phyloP scores from a whole-genome alignment of 1,140 invertebrate species.

The Ephestia elutella region DNA sequence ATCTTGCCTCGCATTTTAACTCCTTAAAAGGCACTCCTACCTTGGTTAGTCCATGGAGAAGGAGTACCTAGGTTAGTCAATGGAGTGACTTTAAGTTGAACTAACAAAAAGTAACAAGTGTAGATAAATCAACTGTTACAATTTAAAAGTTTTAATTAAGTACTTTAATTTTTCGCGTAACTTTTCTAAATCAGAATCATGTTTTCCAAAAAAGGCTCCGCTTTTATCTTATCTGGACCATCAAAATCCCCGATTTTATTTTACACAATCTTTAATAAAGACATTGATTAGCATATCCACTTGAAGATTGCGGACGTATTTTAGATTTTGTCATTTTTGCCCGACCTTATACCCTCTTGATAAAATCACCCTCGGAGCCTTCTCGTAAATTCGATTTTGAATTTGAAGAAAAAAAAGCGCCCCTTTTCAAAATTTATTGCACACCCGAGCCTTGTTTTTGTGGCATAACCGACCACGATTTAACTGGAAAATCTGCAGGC shows the following conservation, averaged over 20 bases:
- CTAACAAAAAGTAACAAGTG: too few species aligned
- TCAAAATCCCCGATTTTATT: not conserved
- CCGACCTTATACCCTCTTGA: slow-evolving; percentile 1
- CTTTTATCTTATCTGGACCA: too few species aligned
- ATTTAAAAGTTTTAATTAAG: too few species aligned
- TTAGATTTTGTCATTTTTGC: slow-evolving; percentile 1
- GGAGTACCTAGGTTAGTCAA: too few species aligned
- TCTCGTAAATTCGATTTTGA: slow-evolving; percentile 36
- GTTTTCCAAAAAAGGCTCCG: not conserved
- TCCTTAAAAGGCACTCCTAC: too few species aligned
- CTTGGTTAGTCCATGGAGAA: too few species aligned
- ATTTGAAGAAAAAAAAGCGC: slow-evolving; percentile 30
- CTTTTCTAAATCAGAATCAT: too few species aligned
- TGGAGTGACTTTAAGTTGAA: too few species aligned
- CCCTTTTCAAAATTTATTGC: slow-evolving; percentile 30
- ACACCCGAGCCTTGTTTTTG: slow-evolving; percentile 38
- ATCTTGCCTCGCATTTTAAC: too few species aligned
- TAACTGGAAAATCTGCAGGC: slow-evolving; percentile 36
- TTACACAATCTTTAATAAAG: not conserved
- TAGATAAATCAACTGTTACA: too few species aligned
- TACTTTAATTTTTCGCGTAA: too few species aligned
- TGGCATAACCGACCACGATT: slow-evolving; percentile 30
- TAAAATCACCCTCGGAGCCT: slow-evolving; percentile 17
- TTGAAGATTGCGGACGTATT: not conserved
- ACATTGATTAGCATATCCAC: slow-evolving; percentile 7